These are phyloP conservation scores for Eleginops maclovinus DNA, from an alignment of 2,113 vertebrate species.

Conservation along the genomic window DNA sequence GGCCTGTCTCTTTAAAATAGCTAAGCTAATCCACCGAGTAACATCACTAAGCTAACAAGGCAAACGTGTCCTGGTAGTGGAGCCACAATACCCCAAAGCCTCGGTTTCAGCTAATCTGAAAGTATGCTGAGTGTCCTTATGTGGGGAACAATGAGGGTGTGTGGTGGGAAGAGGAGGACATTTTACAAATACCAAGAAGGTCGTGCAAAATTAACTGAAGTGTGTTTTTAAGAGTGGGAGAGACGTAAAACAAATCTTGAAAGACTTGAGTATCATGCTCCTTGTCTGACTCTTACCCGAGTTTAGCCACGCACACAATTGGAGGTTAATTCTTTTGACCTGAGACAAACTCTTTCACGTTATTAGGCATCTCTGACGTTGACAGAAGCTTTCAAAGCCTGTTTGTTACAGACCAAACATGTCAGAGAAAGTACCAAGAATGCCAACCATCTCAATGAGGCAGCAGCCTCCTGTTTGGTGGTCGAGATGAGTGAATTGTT, in stretches of 20 bases:
- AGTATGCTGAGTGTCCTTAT: conserved; percentile 68
- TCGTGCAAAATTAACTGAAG: conserved; percentile 70
- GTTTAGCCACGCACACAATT: conserved; percentile 71
- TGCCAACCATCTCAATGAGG: conserved; percentile 62
- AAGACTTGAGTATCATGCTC: conserved; percentile 71
- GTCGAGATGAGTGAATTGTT: conserved; percentile 41
- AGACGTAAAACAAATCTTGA: conserved; percentile 70
- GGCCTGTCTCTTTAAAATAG: conserved; percentile 36
- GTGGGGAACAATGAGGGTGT: conserved; percentile 69
- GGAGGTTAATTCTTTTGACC: conserved; percentile 84
- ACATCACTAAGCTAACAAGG: conserved; percentile 39
- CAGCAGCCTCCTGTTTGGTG: conserved; percentile 47
- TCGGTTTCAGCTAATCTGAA: conserved; percentile 63
- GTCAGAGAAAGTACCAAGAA: conserved; percentile 71
- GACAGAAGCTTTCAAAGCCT: conserved; percentile 78
- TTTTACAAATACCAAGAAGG: conserved; percentile 73
- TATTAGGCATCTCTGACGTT: conserved; percentile 72
- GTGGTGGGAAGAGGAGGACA: conserved; percentile 68
- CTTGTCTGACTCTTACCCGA: conserved; percentile 69
- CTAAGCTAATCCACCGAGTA: conserved; percentile 15
- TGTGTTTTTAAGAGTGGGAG: conserved; percentile 72
- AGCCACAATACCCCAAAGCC: conserved; percentile 50
- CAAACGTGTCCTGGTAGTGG: conserved; percentile 34
- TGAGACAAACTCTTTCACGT: conserved; percentile 69
- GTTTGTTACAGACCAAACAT: conserved; percentile 75